Percentiles rank a stretch among this genome's conserved stretches.
These are phyloP conservation scores for Gorsachius goisagi DNA, from an alignment of 2,113 vertebrate species.

Conservation along the genomic window DNA sequence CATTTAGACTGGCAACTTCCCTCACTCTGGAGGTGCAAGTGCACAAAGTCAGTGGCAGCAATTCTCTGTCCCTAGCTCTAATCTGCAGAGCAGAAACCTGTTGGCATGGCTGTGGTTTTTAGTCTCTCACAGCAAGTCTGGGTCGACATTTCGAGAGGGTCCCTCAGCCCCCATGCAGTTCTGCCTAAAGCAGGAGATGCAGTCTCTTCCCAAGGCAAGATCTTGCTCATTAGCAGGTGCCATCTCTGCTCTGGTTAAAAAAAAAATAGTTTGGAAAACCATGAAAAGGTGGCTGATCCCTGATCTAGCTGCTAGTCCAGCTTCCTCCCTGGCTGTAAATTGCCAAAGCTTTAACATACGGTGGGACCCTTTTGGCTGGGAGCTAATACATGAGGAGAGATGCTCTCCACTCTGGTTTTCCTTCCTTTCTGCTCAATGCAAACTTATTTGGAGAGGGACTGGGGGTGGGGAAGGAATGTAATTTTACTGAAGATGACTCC, in stretches of 20 bases:
- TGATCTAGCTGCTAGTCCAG: background rate
- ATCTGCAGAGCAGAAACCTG: background rate
- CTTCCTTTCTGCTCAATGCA: background rate
- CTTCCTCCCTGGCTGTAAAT: background rate
- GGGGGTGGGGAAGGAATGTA: background rate
- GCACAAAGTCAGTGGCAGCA: background rate
- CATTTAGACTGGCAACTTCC: rapidly evolving
- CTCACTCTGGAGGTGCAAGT: background rate
- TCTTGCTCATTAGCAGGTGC: background rate
- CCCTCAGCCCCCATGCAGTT: background rate
- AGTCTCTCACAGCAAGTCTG: background rate
- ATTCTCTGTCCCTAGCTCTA: background rate
- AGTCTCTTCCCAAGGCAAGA: background rate
- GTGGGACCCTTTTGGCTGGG: background rate
- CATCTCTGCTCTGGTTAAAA: background rate
- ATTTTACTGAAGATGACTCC: background rate
- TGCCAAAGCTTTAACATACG: background rate
- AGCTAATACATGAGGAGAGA: background rate
- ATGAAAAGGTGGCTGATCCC: background rate
- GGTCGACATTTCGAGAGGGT: background rate
- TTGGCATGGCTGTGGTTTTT: background rate
- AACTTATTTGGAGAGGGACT: background rate
- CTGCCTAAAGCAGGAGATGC: background rate
- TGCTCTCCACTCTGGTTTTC: background rate
- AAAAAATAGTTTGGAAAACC: background rate